Base-by-base conservation (phyloP, 1,140 invertebrate species). In the Ceratitis capitata region DNA sequence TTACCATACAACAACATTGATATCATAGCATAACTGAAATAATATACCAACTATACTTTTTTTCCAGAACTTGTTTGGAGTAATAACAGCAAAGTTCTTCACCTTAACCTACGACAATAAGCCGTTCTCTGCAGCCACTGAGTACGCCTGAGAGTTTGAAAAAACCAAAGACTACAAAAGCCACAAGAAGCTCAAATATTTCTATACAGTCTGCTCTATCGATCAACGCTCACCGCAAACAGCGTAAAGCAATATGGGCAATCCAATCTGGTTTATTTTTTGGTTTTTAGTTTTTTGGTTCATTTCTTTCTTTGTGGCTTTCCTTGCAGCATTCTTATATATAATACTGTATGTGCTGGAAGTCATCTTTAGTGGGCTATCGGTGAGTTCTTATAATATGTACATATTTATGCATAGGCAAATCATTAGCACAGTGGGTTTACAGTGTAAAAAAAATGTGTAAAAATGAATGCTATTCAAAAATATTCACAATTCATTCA, bases 221-320 rank as follows among this genome's bases (percentile, higher is more conserved):
- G 4, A 29, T n/a, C 56, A 14, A 5, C n/a, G 16, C 3, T n/a
- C 39, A 78, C 19, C 69, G 7, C 35, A 83, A 53, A 12, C 23
- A 53, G 6, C 26, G 26, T 47, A 82, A 83, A 84, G 10, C 51
- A 86, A 83, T 47, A 93, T 93, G 92, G 90, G 88, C n/a, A 93
- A 94, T 91, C 90, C 92, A 47, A 51, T 95, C 14, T 96, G 94
- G 93, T 95, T 94, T 61, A 93, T 97, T 47, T 93, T 97, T 85
- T 97, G 96, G 96, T 93, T 97, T 1, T 87, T 97, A 9, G 93
- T 97, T 84, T 93, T 97, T n/a, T 93, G 97, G 87, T 94, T 97
- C 85, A 91, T 97, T 82, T 94, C 94, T 14, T 95, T 96, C 89
- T 95, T 95, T 90, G 92, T 97, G 35, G 96, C 95, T 16, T 93